A percentile compares a stretch with the other conserved stretches of the same genome.
Evolutionary conservation across 2,113 vertebrate genomes (phyloP).

Genomic region (Sialia sialis): DNA sequence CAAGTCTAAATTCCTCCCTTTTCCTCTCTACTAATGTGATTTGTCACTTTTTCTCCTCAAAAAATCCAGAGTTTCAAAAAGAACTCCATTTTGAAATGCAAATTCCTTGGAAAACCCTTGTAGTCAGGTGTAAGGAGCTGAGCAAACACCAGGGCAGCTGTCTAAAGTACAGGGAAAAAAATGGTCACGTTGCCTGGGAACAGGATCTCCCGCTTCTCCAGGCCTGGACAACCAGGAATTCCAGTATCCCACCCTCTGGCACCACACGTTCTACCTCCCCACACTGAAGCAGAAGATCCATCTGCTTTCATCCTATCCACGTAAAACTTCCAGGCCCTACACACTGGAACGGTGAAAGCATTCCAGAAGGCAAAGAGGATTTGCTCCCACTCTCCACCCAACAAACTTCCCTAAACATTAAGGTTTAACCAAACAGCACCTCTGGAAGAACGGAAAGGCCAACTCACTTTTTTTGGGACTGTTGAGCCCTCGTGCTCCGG

Average conservation of each 20-base stretch:
- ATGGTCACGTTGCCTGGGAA: neutral
- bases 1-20: neutral
- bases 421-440: fast-evolving
- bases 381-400: neutral
- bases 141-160: neutral
- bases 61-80: neutral
- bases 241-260: neutral
- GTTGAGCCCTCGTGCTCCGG: neutral
- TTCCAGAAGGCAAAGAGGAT: neutral
- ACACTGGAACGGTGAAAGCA: fast-evolving
- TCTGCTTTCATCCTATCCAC: no score
- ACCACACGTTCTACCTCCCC: neutral
- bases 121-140: neutral
- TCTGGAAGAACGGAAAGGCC: neutral
- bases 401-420: neutral
- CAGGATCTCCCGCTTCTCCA: neutral
- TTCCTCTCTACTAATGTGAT: neutral
- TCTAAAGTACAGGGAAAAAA: neutral
- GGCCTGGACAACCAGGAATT: neutral
- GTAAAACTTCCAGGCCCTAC: neutral
- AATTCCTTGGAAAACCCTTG: neutral
- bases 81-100: neutral
- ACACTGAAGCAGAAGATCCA: neutral
- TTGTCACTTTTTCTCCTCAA: neutral
- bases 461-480: neutral